phyloP scores from a whole-genome alignment of 2,797 vertebrate species.

The Periparus ater region DNA sequence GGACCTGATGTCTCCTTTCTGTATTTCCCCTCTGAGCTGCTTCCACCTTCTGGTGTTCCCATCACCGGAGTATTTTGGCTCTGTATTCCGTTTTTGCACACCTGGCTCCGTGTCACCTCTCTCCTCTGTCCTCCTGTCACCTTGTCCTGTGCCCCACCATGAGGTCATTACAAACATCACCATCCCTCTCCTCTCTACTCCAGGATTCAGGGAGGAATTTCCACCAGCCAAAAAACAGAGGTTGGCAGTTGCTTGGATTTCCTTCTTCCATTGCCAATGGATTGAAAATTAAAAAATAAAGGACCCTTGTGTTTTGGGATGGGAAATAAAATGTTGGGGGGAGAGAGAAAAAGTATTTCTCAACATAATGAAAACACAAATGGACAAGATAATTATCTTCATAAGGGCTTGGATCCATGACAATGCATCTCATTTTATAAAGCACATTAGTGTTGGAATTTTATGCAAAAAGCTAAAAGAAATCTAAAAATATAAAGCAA shows the following conservation, averaged over 20 bases:
- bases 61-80: background rate
- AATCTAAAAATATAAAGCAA: conserved; percentile 73
- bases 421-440: conserved; percentile 71
- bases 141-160: rapidly evolving
- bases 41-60: background rate
- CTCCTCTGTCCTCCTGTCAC: background rate
- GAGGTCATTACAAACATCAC: background rate
- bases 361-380: conserved; percentile 66
- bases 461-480: conserved; percentile 69
- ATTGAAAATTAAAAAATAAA: background rate
- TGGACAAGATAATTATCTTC: conserved; percentile 72
- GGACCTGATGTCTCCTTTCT: background rate
- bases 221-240: background rate
- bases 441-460: conserved; percentile 71
- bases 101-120: background rate
- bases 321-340: background rate
- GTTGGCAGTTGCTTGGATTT: background rate
- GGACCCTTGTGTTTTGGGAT: background rate
- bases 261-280: background rate
- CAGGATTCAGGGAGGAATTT: background rate
- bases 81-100: background rate
- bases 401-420: conserved; percentile 64
- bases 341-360: conserved; percentile 35
- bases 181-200: background rate
- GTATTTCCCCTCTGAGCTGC: background rate